phyloP scores from a whole-genome alignment of 2,888 invertebrate species.

The Bombylius discolor region DNA sequence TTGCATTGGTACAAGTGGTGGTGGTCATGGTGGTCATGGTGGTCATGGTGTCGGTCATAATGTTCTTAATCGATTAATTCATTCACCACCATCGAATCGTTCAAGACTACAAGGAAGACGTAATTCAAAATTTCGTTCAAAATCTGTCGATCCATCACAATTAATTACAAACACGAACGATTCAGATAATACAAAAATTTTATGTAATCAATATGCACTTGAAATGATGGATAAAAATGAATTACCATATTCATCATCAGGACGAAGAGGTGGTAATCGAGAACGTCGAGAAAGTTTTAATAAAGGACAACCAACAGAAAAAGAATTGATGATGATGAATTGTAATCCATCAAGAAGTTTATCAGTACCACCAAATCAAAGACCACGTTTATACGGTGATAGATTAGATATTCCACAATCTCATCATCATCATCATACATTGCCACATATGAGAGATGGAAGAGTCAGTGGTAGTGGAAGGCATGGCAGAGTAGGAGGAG shows the following conservation, averaged over 20 bases:
- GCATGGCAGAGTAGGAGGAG: neutral
- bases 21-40: too few species aligned
- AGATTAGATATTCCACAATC: slow-evolving; percentile 28
- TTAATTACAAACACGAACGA: slow-evolving; percentile 25
- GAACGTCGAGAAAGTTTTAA: too few species aligned
- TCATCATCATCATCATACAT: neutral
- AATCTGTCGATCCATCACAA: slow-evolving; percentile 31
- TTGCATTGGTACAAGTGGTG: too few species aligned
- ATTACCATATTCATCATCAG: too few species aligned
- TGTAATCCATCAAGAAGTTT: slow-evolving; percentile 5
- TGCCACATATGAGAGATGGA: slow-evolving; percentile 7
- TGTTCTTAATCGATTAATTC: too few species aligned
- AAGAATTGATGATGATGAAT: neutral
- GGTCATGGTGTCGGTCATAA: too few species aligned
- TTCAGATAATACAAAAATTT: slow-evolving; percentile 44
- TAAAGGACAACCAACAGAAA: too few species aligned
- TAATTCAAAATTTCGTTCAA: slow-evolving; percentile 22
- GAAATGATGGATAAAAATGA: slow-evolving; percentile 30
- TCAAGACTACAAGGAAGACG: slow-evolving; percentile 1
- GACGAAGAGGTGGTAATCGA: neutral
- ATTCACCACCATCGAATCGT: too few species aligned
- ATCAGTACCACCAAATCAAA: slow-evolving; percentile 19
- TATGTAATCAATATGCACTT: slow-evolving; percentile 58
- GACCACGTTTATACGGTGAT: slow-evolving; percentile 23
- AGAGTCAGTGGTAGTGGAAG: neutral